These are phyloP conservation scores for Bembecia ichneumoniformis DNA, from an alignment of 2,888 invertebrate genomes.

Conservation along the genomic window DNA sequence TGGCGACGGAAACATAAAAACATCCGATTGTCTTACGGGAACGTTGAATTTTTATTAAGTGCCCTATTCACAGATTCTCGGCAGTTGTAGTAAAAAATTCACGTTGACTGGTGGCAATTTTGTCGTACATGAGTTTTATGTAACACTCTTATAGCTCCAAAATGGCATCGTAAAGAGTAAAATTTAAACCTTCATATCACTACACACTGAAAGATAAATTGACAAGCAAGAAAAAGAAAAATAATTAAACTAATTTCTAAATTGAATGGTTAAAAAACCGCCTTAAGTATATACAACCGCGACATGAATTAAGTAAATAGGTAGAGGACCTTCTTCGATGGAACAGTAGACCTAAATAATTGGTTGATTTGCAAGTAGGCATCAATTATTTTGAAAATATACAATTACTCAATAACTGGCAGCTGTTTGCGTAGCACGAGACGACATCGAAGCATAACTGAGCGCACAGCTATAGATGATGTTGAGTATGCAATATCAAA, in stretches of 20 bases:
- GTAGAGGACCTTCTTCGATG: too few relatives aligned
- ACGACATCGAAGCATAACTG: neutral
- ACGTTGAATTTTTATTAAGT: constrained; percentile 43
- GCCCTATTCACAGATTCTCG: constrained; percentile 30
- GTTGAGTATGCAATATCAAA: constrained; percentile 40
- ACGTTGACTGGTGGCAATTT: constrained; percentile 37
- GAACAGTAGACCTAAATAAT: neutral
- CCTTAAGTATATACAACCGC: too few relatives aligned
- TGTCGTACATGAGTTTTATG: constrained; percentile 38
- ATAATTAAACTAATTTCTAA: too few relatives aligned
- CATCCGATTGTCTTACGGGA: constrained; percentile 24
- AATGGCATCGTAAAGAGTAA: constrained; percentile 37
- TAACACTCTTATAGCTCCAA: constrained; percentile 31
- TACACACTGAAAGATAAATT: constrained; percentile 12
- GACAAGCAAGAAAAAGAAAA: constrained; percentile 1
- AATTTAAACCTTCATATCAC: constrained; percentile 32
- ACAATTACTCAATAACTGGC: constrained; percentile 35
- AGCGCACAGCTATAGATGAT: neutral
- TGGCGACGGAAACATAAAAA: neutral
- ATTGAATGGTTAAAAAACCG: too few relatives aligned
- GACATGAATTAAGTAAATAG: too few relatives aligned
- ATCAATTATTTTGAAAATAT: constrained; percentile 12
- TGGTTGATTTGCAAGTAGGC: neutral
- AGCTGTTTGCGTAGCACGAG: constrained; percentile 19
- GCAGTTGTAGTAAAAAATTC: constrained; percentile 38